Base-by-base conservation (phyloP, 1,140 invertebrate genomes). In the Hyposmocoma kahamanoa region DNA sequence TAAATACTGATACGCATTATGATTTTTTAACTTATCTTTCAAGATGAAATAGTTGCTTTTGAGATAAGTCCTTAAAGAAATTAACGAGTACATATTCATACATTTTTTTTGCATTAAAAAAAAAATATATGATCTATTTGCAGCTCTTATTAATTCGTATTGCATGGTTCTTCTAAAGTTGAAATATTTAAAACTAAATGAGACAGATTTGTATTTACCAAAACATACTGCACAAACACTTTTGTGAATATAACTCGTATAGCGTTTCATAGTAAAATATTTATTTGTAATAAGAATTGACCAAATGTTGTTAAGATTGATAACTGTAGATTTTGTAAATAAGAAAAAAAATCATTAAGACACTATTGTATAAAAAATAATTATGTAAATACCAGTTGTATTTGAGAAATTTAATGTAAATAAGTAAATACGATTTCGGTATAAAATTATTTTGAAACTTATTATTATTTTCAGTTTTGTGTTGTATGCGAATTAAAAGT, bases 351-450 rank as follows among this genome's bases (percentile, higher is more conserved):
- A 55, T 67, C 59, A 66, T 50, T 76, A 73, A 79, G 58, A 74
- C 62, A 67, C 15, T 36, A 41, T 69, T 60, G 63, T 73, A 62
- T 74, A 72, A 59, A 75, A 69, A 69, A 19, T 55, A 55, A 59
- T 56, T 42, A 47, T 67, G 58, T 74, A 74, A 69, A 67, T 74
- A 72, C 58, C 60, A 74, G 64, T 76, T 77, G 69, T 75, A 79
- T 79, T 82, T 82, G 79, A 71, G 65, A 81, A 72, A 75, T 75
- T 80, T 78, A 76, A 70, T 84, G 77, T 81, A 80, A 69, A 78
- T 78, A 79, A 56, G 49, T 58, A 70, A 59, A 65, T 69, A 76
- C 47, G 53, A 72, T 76, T 83, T 65, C 62, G 70, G 60, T 69
- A 62, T n/a, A 53, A 6, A 72, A 67, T 76, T 79, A 75, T 81